A percentile compares a stretch with the other conserved stretches of the same genome.
These are phyloP conservation scores for Takifugu bimaculatus DNA, from an alignment of 2,113 vertebrate species.

Conservation along the genomic window DNA sequence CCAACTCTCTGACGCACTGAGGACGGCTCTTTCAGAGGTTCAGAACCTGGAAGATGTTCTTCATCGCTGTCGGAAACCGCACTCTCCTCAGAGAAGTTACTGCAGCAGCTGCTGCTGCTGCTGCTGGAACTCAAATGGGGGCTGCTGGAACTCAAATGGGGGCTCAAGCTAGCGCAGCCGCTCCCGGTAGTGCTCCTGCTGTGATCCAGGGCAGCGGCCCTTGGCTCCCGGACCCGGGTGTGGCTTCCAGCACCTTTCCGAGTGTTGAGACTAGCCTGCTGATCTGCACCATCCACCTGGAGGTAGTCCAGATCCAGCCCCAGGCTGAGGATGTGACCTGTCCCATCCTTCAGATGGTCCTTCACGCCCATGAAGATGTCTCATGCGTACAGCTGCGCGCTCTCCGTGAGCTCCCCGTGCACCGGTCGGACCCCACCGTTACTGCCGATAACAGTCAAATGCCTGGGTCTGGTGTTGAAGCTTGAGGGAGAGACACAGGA, in stretches of 20 bases:
- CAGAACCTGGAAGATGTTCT: slow-evolving; percentile 65
- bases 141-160: slow-evolving; percentile 9
- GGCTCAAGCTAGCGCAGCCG: slow-evolving; percentile 23
- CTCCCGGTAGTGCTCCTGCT: slow-evolving; percentile 65
- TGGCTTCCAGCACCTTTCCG: neutral
- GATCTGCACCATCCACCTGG: slow-evolving; percentile 81
- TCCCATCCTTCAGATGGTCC: slow-evolving; percentile 86
- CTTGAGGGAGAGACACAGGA: slow-evolving; percentile 38
- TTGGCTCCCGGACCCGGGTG: slow-evolving; percentile 3
- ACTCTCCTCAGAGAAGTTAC: slow-evolving; percentile 83
- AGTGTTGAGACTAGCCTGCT: slow-evolving; percentile 22
- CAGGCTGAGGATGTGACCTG: slow-evolving; percentile 78
- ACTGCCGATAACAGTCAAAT: slow-evolving; percentile 41
- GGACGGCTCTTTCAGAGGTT: slow-evolving; percentile 26
- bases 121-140: slow-evolving; percentile 17
- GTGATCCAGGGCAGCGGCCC: slow-evolving; percentile 58
- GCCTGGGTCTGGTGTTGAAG: slow-evolving; percentile 68
- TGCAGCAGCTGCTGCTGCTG: slow-evolving; percentile 59
- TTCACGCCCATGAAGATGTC: slow-evolving; percentile 98
- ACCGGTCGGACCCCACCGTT: slow-evolving; percentile 46
- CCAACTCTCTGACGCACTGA: slow-evolving; percentile 27
- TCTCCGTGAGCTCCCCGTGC: slow-evolving; percentile 41
- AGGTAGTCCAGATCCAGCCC: slow-evolving; percentile 83
- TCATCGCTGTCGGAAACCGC: slow-evolving; percentile 86
- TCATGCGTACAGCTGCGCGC: slow-evolving; percentile 81